Evolutionary conservation across 2,888 invertebrate species (phyloP), one percentile per base, ranked within the genome.

Genomic region (Diarsia mendica): DNA sequence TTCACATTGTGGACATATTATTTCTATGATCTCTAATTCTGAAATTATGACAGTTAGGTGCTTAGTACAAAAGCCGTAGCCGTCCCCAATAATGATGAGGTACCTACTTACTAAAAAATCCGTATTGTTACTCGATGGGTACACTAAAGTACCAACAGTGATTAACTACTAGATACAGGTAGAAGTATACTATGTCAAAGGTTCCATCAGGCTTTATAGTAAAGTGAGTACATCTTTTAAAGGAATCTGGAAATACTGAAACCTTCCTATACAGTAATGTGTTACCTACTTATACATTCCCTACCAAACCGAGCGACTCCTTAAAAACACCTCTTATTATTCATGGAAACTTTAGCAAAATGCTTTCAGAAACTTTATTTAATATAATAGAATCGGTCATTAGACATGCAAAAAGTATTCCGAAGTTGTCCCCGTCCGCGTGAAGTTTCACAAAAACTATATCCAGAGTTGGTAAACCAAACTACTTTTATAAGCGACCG

Each of bases 331-430:
- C 28, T 70, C 69, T 66, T 72, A 75, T 66, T 82, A 77, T 84
- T 84, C 80, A 72, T 71, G 73, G 75, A 81, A 85, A 84, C 77
- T 87, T 85, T 77, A 11, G 67, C 72, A 80, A 72, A 85, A 85
- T 82, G 72, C 74, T 79, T 81, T 82, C 79, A 73, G 51, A 79
- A 84, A 87, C 67, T 87, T 84, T 74, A 86, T 85, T 81, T 61
- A 77, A 82, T 83, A 82, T 80, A 85, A 85, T 79, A 74, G 84
- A 82, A 85, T 84, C 79, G 71, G 76, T 75, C 80, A 85, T 87
- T 81, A 85, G 79, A 82, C 76, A 84, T 85, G 77, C 85, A 79
- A 78, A 85, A 87, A 81, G 79, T 81, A 77, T 81, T 79, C 76
- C 33, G 15, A 79, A 87, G 79, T 78, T 80, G 72, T 84, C 65